Base-by-base conservation (phyloP, 2,797 vertebrate species). In the Tympanoctomys barrerae region DNA sequence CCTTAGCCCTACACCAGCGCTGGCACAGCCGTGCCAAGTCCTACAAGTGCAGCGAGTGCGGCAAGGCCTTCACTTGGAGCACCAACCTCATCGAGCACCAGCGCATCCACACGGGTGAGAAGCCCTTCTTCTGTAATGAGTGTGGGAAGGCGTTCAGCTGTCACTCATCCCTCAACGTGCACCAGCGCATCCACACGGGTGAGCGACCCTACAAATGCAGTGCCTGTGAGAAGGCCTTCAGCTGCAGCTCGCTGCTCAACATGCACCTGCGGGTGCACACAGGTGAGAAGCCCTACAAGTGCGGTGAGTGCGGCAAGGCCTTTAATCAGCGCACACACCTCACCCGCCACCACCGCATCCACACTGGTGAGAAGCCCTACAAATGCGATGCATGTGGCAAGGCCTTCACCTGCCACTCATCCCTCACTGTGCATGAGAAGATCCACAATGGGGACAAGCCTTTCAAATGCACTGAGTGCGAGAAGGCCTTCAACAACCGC, bases 321-420 rank as follows among this genome's bases (percentile, higher is more conserved):
- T 97, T 97, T 92, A 97, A 94, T 90, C 97, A 97, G 96, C 80
- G 97, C 57, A 97, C 97, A 2, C 97, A 97, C 94, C 85, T 97
- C 42, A 97, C 97, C 0, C 94, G 94, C 14, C 97, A 97, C 73
- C 97, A 33, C 19, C 54, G 96, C 2, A 91, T 94, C 71, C 97
- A 97, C 92, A 97, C 96, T 0, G 97, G 96, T 0, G 97, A 97
- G 94, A 97, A 97, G 89, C 97, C 97, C 3, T 96, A 96, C 39
- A 46, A 61, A 26, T 97, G 97, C 5, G 13, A 10, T 0, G 91
- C 49, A 0, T 96, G 97, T 2, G 97, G 95, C 21, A 95, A 95
- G 49, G 97, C 97, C 93, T 98, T 98, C 87, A 71, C 94, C 3
- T 96, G 97, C 96, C 96, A 95, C 71, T 96, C 97, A 0, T 95